Percentiles rank a stretch among this genome's conserved stretches.
Evolutionary conservation across 2,797 vertebrate species (phyloP).

Genomic region (Hemitrygon akajei): DNA sequence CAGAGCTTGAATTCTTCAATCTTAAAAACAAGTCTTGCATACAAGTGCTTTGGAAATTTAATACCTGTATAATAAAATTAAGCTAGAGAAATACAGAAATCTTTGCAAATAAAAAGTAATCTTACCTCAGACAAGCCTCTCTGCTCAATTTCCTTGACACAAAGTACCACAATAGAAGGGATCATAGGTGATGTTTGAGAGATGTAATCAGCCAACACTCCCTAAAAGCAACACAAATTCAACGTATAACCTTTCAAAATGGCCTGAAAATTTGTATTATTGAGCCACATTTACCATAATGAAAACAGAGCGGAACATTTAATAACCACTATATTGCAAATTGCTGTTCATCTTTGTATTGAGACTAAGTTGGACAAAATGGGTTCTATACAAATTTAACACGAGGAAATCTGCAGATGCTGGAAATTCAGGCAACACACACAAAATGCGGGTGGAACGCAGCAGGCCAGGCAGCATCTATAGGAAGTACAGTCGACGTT

Average conservation of each 20-base stretch:
- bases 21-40: not conserved
- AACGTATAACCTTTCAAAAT: not conserved
- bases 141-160: conserved; percentile 90
- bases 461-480: too few species aligned
- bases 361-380: not conserved
- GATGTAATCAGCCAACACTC: conserved; percentile 79
- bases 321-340: not conserved
- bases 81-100: not conserved
- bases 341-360: not conserved
- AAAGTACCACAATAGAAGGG: conserved; percentile 84
- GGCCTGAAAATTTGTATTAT: not conserved
- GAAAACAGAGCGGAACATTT: not conserved
- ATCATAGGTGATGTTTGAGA: conserved; percentile 83
- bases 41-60: not conserved
- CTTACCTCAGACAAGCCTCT: conserved; percentile 84
- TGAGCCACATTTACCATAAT: not conserved
- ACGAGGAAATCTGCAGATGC: too few species aligned
- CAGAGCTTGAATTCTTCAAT: not conserved
- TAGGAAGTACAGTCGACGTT: too few species aligned
- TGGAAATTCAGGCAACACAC: too few species aligned
- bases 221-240: conserved; percentile 56
- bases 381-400: too few species aligned
- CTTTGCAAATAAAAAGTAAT: not conserved
- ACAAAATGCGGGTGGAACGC: too few species aligned
- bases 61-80: not conserved